Evolutionary conservation across 2,888 invertebrate genomes (phyloP).

Genomic region (Alentia gelatinosa): DNA sequence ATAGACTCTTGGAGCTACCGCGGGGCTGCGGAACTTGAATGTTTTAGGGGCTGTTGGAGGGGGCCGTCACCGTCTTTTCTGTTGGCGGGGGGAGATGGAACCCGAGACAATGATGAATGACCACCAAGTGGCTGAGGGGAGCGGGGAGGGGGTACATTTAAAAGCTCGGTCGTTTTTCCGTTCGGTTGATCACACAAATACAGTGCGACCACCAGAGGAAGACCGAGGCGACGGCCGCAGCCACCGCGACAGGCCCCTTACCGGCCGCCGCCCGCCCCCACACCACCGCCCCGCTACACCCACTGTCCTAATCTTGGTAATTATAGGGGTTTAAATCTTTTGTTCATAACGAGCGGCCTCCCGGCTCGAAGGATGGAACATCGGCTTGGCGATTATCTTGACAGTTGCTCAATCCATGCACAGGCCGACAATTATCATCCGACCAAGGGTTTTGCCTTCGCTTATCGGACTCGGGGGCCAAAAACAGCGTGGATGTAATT

Average conservation of each 20-base stretch:
- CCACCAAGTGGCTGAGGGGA: neutral
- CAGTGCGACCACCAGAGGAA: conserved; percentile 34
- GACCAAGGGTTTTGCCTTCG: neutral
- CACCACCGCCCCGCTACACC: neutral
- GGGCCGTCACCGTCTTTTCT: neutral
- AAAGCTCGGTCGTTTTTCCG: conserved; percentile 51
- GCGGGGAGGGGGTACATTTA: neutral
- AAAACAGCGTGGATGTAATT: neutral
- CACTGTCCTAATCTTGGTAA: conserved; percentile 41
- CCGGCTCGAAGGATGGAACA: conserved; percentile 9
- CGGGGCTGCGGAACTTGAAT: neutral
- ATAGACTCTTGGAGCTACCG: neutral
- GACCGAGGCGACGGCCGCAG: conserved; percentile 19
- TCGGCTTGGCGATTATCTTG: conserved; percentile 38
- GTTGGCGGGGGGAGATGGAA: conserved; percentile 29
- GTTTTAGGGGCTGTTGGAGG: conserved; percentile 7
- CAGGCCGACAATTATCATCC: conserved; percentile 36
- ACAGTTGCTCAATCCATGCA: conserved; percentile 45
- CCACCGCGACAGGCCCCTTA: neutral
- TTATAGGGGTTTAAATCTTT: conserved; percentile 38
- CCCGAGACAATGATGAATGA: conserved; percentile 40
- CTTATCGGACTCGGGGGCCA: neutral
- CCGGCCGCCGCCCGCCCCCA: neutral
- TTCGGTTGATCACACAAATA: conserved; percentile 49
- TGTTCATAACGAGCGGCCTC: conserved; percentile 44